Percentiles rank a stretch among this genome's conserved stretches.
phyloP scores from a whole-genome alignment of 2,797 vertebrate genomes.

The Dallia pectoralis region DNA sequence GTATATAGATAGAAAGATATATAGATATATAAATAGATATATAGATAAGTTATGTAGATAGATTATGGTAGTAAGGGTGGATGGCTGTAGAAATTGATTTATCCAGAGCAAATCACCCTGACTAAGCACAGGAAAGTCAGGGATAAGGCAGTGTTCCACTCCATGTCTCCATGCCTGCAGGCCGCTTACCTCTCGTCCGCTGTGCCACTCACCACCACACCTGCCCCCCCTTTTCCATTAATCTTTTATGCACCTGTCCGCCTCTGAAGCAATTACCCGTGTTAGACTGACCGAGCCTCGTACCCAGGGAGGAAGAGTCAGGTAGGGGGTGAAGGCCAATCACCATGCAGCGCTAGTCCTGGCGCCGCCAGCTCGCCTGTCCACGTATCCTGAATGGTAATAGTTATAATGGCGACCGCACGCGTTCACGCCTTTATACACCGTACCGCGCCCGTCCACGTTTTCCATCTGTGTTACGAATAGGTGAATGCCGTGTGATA shows the following conservation, averaged over 20 bases:
- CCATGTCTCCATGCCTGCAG: background rate
- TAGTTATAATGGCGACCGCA: background rate
- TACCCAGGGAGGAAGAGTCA: constrained; percentile 2
- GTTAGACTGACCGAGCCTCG: constrained; percentile 39
- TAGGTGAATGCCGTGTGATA: background rate
- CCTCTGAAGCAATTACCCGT: constrained; percentile 43
- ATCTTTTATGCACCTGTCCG: constrained; percentile 35
- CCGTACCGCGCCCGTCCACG: background rate
- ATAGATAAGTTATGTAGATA: too few species aligned
- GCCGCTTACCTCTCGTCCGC: background rate
- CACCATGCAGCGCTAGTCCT: background rate
- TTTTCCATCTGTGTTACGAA: background rate
- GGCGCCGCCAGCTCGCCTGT: background rate
- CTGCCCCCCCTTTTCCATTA: background rate
- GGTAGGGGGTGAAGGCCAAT: background rate
- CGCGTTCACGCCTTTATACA: background rate
- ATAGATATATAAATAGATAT: background rate
- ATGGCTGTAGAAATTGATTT: background rate
- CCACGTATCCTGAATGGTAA: background rate
- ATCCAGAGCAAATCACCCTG: background rate
- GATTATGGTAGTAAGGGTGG: too few species aligned
- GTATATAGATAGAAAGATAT: background rate
- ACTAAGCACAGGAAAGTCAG: background rate
- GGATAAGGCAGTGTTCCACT: background rate
- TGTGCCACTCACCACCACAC: background rate